Evolutionary conservation across 2,888 invertebrate species (phyloP).

Genomic region (Physocephala rufipes): DNA sequence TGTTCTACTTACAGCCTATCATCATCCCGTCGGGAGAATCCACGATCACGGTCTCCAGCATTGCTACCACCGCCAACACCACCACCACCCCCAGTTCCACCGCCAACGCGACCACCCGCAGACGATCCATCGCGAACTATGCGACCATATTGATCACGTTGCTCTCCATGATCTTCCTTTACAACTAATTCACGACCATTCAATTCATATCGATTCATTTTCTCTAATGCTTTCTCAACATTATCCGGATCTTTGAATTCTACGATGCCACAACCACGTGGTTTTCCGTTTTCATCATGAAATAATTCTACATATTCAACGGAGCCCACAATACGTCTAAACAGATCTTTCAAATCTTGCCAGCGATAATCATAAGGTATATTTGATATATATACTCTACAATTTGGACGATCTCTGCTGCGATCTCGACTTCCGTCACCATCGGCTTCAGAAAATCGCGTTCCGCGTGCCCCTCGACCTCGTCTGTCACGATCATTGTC

Average conservation of each 20-base stretch:
- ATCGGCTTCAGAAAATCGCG: conserved; percentile 67
- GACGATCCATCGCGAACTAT: conserved; percentile 67
- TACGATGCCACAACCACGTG: conserved; percentile 94
- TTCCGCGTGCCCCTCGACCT: conserved; percentile 72
- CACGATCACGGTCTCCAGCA: conserved; percentile 60
- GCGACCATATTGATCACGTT: conserved; percentile 77
- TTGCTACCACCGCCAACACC: conserved; percentile 56
- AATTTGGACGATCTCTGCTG: conserved; percentile 65
- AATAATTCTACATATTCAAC: conserved; percentile 95
- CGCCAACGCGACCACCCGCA: conserved; percentile 62
- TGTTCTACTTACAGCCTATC: conserved; percentile 66
- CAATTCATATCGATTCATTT: conserved; percentile 92
- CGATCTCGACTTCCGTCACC: conserved; percentile 64
- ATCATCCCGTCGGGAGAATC: conserved; percentile 68
- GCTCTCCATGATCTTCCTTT: conserved; percentile 83
- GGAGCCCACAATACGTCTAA: conserved; percentile 78
- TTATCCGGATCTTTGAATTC: conserved; percentile 89
- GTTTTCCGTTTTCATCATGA: conserved; percentile 92
- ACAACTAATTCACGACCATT: conserved; percentile 94
- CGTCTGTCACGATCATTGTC: conserved; percentile 72
- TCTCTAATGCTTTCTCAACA: conserved; percentile 90
- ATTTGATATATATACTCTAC: conserved; percentile 66
- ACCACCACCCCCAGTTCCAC: conserved; percentile 59
- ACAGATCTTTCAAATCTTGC: conserved; percentile 94
- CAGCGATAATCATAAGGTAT: conserved; percentile 97